A percentile compares a stretch with the other conserved stretches of the same genome.
Evolutionary conservation across 1,140 invertebrate species (phyloP).

Genomic region (Drosophila teissieri): DNA sequence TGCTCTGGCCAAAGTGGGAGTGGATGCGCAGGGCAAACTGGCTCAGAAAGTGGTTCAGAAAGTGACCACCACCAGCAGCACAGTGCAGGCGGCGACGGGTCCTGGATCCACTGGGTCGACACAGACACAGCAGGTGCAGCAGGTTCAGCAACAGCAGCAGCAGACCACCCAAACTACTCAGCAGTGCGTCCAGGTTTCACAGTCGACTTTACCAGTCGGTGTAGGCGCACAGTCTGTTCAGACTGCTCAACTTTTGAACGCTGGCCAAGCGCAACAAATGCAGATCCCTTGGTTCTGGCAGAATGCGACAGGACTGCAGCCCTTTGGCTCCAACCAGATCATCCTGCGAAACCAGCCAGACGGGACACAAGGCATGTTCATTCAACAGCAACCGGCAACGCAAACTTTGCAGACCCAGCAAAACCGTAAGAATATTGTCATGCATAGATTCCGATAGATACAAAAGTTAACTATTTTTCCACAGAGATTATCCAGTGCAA

Average conservation of each 20-base stretch:
- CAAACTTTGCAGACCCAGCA: constrained; percentile 77
- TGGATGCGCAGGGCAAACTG: constrained; percentile 82
- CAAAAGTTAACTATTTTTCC: not conserved
- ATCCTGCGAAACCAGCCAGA: constrained; percentile 92
- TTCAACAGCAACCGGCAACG: constrained; percentile 91
- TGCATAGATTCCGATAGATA: not conserved
- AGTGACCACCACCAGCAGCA: constrained; percentile 84
- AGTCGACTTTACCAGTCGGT: constrained; percentile 86
- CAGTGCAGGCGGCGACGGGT: constrained; percentile 68
- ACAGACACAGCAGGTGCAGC: constrained; percentile 43
- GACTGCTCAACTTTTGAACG: constrained; percentile 87
- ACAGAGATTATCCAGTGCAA: constrained; percentile 84
- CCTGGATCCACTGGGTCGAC: constrained; percentile 29
- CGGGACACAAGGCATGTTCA: constrained; percentile 90
- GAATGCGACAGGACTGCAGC: constrained; percentile 86
- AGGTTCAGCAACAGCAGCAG: constrained; percentile 68
- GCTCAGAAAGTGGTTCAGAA: constrained; percentile 87
- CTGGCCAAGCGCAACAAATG: constrained; percentile 87
- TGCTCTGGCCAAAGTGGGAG: constrained; percentile 54
- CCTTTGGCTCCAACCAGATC: constrained; percentile 92
- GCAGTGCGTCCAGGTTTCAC: constrained; percentile 89
- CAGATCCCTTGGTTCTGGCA: constrained; percentile 89
- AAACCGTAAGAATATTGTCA: constrained; percentile 69
- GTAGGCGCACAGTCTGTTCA: constrained; percentile 86
- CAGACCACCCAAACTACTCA: constrained; percentile 84